Base-by-base conservation (phyloP, 2,113 vertebrate species). In the Lampris incognitus region DNA sequence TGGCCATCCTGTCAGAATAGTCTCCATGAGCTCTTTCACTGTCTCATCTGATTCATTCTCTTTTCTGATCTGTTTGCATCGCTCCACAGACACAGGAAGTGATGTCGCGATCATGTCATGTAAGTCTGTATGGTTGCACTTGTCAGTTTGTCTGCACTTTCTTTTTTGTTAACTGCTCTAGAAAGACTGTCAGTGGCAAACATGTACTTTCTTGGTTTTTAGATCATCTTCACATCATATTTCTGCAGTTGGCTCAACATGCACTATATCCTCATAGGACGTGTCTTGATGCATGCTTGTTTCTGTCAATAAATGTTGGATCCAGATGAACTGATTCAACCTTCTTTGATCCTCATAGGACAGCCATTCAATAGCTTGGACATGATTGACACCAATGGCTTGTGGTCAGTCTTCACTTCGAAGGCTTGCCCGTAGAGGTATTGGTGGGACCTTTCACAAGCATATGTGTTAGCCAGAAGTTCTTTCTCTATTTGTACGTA, bases 401-500 rank as follows among this genome's bases (percentile, higher is more conserved):
- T 83, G 58, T 79, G 70, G n/a, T 85, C 72, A 6, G 76, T 80
- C 41, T 86, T 64, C 4, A 61, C 72, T 52, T 52, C 13, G 10
- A 76, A 66, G 0, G 62, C 37, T 52, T 82, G 71, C 13, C 72
- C 68, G 39, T 73, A 70, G 1, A 79, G 48, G 55, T 55, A 86
- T n/a, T 69, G 84, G 10, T 79, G 84, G 8, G 81, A 74, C 3
- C 49, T 5, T 46, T 85, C 61, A 70, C 61, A 81, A 60, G 40
- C 78, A 49, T 66, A 85, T 9, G 46, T 71, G 37, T 6, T 68
- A 7, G 67, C 62, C 2, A 83, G n/a, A 3, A 74, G n/a, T 46
- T 79, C 69, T 7, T 83, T 83, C 4, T 81, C 66, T 0, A 66
- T 83, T 59, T 80, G 76, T 1, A 60, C 66, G 59, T 86, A 76